phyloP scores from a whole-genome alignment of 1,140 invertebrate genomes.

The Drosophila watanabei region DNA sequence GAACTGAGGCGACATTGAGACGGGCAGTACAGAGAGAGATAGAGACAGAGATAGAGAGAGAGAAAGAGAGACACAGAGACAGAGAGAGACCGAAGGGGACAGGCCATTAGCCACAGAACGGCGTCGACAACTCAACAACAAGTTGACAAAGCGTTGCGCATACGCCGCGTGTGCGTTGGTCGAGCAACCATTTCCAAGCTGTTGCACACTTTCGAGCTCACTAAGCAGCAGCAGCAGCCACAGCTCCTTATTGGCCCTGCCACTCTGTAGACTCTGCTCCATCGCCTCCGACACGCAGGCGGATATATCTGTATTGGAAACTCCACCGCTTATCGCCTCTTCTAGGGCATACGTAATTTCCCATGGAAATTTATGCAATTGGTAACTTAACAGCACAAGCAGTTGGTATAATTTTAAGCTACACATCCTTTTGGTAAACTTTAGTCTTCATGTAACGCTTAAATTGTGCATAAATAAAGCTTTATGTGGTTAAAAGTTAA shows the following conservation, averaged over 20 bases:
- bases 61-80: neutral
- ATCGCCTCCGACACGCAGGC: conserved; percentile 7
- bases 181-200: conserved; percentile 77
- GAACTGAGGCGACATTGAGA: conserved; percentile 37
- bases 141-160: conserved; percentile 64
- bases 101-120: conserved; percentile 51
- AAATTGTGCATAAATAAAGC: neutral
- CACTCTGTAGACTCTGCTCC: neutral
- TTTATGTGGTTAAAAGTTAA: neutral
- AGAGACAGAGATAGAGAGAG: too few species aligned
- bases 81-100: conserved; percentile 15
- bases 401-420: neutral
- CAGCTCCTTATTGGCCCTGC: conserved; percentile 46
- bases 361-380: conserved; percentile 1
- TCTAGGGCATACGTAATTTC: neutral
- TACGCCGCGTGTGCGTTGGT: conserved; percentile 58
- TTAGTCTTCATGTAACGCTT: neutral
- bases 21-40: neutral
- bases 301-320: conserved; percentile 26
- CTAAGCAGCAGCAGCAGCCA: conserved; percentile 51
- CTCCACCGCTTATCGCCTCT: conserved; percentile 4
- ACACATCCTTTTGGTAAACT: neutral
- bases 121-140: conserved; percentile 43
- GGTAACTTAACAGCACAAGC: conserved; percentile 3
- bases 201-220: conserved; percentile 79